Percentiles rank a stretch among this genome's conserved stretches.
Conservation (phyloP, 1,140 invertebrate species). For the Drosophila setifemur region DNA sequence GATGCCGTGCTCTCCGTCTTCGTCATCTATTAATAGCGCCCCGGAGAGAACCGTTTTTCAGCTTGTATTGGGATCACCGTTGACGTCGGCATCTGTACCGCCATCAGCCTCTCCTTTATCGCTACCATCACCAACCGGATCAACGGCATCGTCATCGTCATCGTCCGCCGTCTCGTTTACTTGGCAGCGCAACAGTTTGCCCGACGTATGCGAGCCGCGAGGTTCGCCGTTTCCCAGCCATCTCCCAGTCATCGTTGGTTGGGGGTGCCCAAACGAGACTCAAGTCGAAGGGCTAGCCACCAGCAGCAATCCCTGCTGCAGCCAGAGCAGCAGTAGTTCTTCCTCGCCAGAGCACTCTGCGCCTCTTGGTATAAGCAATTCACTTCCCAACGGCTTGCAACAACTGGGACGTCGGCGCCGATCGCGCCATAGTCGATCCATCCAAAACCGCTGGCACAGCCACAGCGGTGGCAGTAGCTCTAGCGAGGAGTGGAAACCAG, state of each 20-base stretch:
- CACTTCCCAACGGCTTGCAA: slow-evolving; percentile 66
- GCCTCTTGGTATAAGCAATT: slow-evolving; percentile 11
- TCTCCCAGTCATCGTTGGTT: slow-evolving; percentile 6
- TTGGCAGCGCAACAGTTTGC: slow-evolving; percentile 80
- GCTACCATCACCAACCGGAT: slow-evolving; percentile 45
- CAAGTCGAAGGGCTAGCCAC: slow-evolving; percentile 44
- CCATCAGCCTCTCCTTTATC: slow-evolving; percentile 29
- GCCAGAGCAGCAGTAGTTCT: slow-evolving; percentile 10
- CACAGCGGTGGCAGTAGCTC: slow-evolving; percentile 39
- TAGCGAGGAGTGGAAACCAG: slow-evolving; percentile 45
- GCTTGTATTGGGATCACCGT: slow-evolving; percentile 24
- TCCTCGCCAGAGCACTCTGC: slow-evolving; percentile 8
- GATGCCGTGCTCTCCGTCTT: slow-evolving; percentile 47
- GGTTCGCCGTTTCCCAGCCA: slow-evolving; percentile 44
- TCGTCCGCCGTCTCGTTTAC: slow-evolving; percentile 82
- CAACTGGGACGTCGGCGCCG: slow-evolving; percentile 54
- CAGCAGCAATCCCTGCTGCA: slow-evolving; percentile 7
- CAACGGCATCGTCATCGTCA: slow-evolving; percentile 62
- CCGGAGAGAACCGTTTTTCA: slow-evolving; percentile 67
- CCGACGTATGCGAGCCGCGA: slow-evolving; percentile 74
- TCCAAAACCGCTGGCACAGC: slow-evolving; percentile 18
- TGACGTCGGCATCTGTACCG: slow-evolving; percentile 24
- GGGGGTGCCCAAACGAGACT: not conserved
- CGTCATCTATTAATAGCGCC: slow-evolving; percentile 59
- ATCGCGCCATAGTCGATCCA: slow-evolving; percentile 10